Base-by-base conservation (phyloP, 2,888 invertebrate species). In the Acronicta leporina region DNA sequence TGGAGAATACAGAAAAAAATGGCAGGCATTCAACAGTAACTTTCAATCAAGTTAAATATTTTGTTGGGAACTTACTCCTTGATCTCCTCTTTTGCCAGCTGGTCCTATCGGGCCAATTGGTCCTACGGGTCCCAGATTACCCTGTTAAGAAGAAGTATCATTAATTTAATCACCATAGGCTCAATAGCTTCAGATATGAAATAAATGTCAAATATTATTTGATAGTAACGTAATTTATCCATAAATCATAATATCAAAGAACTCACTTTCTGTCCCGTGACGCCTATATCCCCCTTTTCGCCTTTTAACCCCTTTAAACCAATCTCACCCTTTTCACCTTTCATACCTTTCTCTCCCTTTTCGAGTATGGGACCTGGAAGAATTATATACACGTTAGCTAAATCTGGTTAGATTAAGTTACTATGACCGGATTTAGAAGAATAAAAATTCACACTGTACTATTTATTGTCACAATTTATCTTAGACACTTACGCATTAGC, bases 91-190 rank as follows among this genome's bases (percentile, higher is more conserved):
- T 27, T 0, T 0, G 6, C 72, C 72, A 16, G 16, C 7, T 15
- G 43, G 43, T 0, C 72, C 72, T 20, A 9, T 20, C 4, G 11
- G 11, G 1, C 72, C 72, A 2, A 9, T n/a, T n/a, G 40, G 56
- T 35, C 71, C 71, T n/a, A 2, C 20, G 8, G 61, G 63, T 49
- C 82, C 83, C 15, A 72, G 64, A 9, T 78, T 70, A 42, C 86
- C 84, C 70, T 70, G n/a, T 5, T 6, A 59, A 58, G 20, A 9
- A 35, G 11, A 33, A 7, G 30, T 33, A 13, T 9, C 13, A 16
- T 30, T 49, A 33, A 2, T 27, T 7, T 7, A 27, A 27, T 27
- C 30, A n/a, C 8, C 6, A 2, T 5, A 13, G 8, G 7, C 8
- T 9, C 3, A 11, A 13, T 20, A 25, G 20, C 16, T 30, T 9